Conservation (phyloP, 2,888 invertebrate genomes). For the Ophioninae sp. region DNA sequence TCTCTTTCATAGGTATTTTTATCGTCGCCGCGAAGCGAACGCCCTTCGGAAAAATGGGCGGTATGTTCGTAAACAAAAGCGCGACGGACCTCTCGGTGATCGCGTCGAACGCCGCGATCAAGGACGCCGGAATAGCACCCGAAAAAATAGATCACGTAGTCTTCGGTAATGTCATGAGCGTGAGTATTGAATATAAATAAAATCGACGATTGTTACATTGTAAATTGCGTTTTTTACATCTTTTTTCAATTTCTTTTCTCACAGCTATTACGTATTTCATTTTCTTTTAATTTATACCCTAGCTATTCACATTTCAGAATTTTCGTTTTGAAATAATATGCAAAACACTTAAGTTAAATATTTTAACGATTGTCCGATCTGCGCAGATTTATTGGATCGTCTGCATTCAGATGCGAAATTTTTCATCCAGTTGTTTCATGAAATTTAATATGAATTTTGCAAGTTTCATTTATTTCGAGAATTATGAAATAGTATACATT, state of each 20-base stretch:
- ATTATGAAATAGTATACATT: no score
- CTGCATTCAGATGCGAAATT: no score
- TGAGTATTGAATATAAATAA: slow-evolving; percentile 81
- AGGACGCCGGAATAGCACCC: slow-evolving; percentile 90
- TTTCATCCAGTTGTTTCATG: no score
- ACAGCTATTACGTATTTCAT: neutral
- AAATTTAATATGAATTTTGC: no score
- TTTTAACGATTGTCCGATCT: no score
- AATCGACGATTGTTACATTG: neutral
- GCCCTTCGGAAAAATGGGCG: slow-evolving; percentile 97
- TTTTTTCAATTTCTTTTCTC: neutral
- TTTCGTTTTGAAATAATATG: no score
- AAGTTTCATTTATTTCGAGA: no score
- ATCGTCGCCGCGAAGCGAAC: slow-evolving; percentile 98
- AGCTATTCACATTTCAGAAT: no score
- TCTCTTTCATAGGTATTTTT: slow-evolving; percentile 86
- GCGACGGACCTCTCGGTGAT: slow-evolving; percentile 91
- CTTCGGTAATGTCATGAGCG: slow-evolving; percentile 94
- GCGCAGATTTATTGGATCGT: no score
- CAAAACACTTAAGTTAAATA: no score
- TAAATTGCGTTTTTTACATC: neutral
- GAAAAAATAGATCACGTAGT: slow-evolving; percentile 93
- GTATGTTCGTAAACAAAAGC: slow-evolving; percentile 88
- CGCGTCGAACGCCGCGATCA: slow-evolving; percentile 90
- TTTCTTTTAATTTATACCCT: no score